These are phyloP conservation scores for Heloderma charlesbogerti DNA, from an alignment of 2,113 vertebrate species.

Conservation along the genomic window DNA sequence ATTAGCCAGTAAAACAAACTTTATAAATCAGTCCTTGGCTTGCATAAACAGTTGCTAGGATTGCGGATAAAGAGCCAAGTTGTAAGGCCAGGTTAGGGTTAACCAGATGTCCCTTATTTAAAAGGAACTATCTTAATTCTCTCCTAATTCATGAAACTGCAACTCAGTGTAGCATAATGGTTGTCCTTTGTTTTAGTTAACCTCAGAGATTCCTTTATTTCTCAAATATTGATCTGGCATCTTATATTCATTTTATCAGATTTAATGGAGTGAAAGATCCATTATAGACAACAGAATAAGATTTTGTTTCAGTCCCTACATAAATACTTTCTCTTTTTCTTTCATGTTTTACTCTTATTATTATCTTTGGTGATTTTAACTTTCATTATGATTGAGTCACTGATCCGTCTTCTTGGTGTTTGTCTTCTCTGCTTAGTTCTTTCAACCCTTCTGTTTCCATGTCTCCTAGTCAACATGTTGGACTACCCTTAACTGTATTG, in stretches of 20 bases:
- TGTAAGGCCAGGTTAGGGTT: conserved; percentile 8
- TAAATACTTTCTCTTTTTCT: neutral
- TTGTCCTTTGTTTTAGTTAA: neutral
- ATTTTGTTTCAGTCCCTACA: neutral
- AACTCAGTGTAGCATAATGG: conserved; percentile 10
- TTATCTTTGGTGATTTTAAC: neutral
- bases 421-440: neutral
- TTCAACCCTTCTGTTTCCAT: neutral
- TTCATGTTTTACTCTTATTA: neutral
- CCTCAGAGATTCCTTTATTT: neutral
- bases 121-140: conserved; percentile 6
- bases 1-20: conserved; percentile 19
- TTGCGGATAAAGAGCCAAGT: neutral
- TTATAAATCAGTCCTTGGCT: conserved; percentile 12
- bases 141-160: conserved; percentile 11
- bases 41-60: conserved; percentile 17
- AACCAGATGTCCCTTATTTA: conserved; percentile 11
- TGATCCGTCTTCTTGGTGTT: neutral
- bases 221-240: conserved; percentile 14
- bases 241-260: neutral
- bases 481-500: neutral
- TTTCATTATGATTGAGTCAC: neutral
- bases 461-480: neutral
- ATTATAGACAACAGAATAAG: neutral
- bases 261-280: neutral